Evolutionary conservation across 2,888 invertebrate species (phyloP).

Genomic region (Limnephilus rhombicus): DNA sequence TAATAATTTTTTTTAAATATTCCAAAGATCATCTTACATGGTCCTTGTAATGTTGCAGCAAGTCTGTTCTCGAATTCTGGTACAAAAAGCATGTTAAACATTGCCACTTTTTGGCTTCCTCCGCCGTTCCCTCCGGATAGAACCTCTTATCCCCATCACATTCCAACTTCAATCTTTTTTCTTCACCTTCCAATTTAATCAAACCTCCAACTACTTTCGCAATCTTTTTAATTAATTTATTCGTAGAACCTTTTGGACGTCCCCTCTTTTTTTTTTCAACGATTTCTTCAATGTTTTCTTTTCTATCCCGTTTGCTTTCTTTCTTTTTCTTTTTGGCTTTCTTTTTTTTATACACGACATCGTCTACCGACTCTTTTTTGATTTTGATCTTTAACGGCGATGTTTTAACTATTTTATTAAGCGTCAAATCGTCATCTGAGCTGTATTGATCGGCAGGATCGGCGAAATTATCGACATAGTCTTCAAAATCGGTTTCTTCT

Average conservation of each 20-base stretch:
- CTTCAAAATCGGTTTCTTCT: constrained; percentile 52
- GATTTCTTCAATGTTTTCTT: not conserved
- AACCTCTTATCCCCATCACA: constrained; percentile 50
- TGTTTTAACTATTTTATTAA: constrained; percentile 56
- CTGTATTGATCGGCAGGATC: constrained; percentile 54
- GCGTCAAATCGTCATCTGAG: constrained; percentile 61
- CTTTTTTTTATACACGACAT: constrained; percentile 43
- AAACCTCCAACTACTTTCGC: constrained; percentile 12
- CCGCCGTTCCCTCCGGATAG: constrained; percentile 56
- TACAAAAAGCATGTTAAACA: constrained; percentile 70
- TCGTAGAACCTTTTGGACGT: constrained; percentile 58
- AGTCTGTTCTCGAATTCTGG: constrained; percentile 67
- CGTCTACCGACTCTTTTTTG: constrained; percentile 37
- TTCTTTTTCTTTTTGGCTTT: constrained; percentile 52
- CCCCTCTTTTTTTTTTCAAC: constrained; percentile 47
- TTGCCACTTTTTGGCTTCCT: constrained; percentile 65
- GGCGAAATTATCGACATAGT: constrained; percentile 12
- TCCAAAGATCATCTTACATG: constrained; percentile 59
- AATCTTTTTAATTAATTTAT: constrained; percentile 45
- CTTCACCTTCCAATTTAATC: constrained; percentile 36
- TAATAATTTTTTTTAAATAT: too few relatives aligned
- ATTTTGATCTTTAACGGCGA: constrained; percentile 52
- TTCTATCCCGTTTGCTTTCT: constrained; percentile 6
- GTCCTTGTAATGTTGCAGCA: constrained; percentile 70
- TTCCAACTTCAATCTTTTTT: not conserved